Base-by-base conservation (phyloP, 37 sponge, comb jelly and placozoan genomes). In the Cladorhizidae sp. region DNA sequence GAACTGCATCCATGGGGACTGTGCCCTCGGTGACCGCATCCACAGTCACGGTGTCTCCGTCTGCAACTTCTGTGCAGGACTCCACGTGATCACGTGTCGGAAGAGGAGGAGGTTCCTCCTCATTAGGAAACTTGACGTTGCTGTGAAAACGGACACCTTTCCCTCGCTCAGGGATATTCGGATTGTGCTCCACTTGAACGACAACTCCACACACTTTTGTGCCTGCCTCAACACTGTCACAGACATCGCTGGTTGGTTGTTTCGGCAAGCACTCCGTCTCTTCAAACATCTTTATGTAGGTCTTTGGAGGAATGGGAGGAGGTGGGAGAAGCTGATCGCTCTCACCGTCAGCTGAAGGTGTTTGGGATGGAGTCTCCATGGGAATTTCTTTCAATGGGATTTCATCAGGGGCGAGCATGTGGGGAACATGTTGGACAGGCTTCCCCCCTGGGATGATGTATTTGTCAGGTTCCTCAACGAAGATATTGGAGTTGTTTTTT, bases 51-150 rank as follows among this genome's bases (percentile, higher is more conserved):
- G 9, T 9, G 9, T 45, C 49, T 45, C 49, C 9, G 49, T 45
- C 9, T 45, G 9, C 49, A 45, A 5, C 9, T 9, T 9, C 49
- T 5, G 49, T 5, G 9, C 9, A 9, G 9, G 9, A 5, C 25
- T 45, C 49, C 3, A 29, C 35, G 26, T 65, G 20, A 71, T 39
- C 72, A 41, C 49, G 21, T 40, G 2, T 40, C 18, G 72, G 72
- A 23, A 71, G 33, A 71, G 72, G 72, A 5, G 72, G 72, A 15
- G 72, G 72, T 9, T 71, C 72, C n/a, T 41, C 25, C 26, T 67
- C 68, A 37, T 33, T 33, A 23, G 72, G 43, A 33, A 65, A 65
- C 36, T 65, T 65, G 72, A 71, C 49, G n/a, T 45, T 37, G 7
- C 12, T 3, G 36, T 71, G 49, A 40, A 71, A 71, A 23, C 45